Evolutionary conservation across 2,888 invertebrate species (phyloP), one percentile per base, ranked within the genome.

Genomic region (Amphipyra tragopoginis): DNA sequence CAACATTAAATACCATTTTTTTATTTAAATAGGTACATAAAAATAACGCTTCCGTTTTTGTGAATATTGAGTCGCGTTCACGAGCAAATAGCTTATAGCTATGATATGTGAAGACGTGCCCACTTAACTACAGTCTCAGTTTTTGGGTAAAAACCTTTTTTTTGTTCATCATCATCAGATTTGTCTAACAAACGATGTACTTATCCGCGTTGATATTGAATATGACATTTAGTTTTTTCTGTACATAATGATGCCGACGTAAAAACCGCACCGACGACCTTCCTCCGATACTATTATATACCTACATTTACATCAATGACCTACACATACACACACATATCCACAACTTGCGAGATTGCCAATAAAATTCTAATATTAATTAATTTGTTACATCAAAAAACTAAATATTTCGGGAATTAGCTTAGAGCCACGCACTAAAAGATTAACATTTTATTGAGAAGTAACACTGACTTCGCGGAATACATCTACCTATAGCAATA

Each of bases 231-330:
- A 26, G 6, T 15, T 70, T 60, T 59, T 61, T 44, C n/a, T 39
- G n/a, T 39, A 42, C 14, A 5, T 59, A 14, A 42, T 15, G 38
- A 42, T 47, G 47, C 26, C 42, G 45, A 50, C 53, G 53, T 56
- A 45, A 48, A 69, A 60, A 60, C 65, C 59, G 44, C 56, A 33
- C 40, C 13, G 14, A 7, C 52, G 61, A 60, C 74, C 65, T 74
- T 65, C 69, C 47, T 57, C 42, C 9, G 6, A 36, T 26, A 34
- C 29, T 13, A 38, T 26, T 26, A 11, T 5, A 47, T 34, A 34
- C 9, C 9, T 9, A 33, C 14, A 5, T 7, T 4, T 29, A 29
- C 29, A 29, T 7, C 4, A 26, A 43, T 38, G 43, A 52, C 42
- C 47, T 42, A 39, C 53, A 57, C 64, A 10, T 55, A 53, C 51